Evolutionary conservation across 2,113 vertebrate genomes (phyloP).

Genomic region (Cisticola juncidis): DNA sequence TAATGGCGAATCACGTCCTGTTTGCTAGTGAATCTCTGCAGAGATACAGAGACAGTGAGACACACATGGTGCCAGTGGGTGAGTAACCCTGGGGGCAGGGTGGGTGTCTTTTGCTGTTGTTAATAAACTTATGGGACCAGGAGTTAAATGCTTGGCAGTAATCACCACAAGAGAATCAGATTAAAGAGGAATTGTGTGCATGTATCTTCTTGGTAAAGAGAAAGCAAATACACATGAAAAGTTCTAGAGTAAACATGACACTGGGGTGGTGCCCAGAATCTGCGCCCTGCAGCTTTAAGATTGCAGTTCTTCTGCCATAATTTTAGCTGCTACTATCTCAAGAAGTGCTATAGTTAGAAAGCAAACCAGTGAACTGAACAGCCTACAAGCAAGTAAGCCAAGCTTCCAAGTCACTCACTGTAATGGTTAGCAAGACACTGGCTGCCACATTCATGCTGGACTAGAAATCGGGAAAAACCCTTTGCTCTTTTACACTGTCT

Average conservation of each 20-base stretch:
- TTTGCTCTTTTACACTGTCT: not conserved
- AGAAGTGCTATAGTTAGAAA: conserved; percentile 60
- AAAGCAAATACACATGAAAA: not conserved
- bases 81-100: not conserved
- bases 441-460: not conserved
- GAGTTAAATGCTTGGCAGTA: not conserved
- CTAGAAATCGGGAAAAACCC: not conserved
- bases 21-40: conserved; percentile 98
- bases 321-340: conserved; percentile 58
- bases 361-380: conserved; percentile 38
- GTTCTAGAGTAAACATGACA: not conserved
- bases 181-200: not conserved
- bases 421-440: not conserved
- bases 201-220: not conserved
- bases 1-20: conserved; percentile 99
- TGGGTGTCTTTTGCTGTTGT: not conserved
- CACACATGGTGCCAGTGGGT: not conserved
- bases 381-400: not conserved
- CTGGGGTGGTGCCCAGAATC: not conserved
- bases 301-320: conserved; percentile 5
- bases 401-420: not conserved
- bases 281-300: conserved; percentile 30
- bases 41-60: conserved; percentile 57
- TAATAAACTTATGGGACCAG: not conserved
- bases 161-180: not conserved